Conservation (phyloP, 2,888 invertebrate species). For the Lasius platythorax region DNA sequence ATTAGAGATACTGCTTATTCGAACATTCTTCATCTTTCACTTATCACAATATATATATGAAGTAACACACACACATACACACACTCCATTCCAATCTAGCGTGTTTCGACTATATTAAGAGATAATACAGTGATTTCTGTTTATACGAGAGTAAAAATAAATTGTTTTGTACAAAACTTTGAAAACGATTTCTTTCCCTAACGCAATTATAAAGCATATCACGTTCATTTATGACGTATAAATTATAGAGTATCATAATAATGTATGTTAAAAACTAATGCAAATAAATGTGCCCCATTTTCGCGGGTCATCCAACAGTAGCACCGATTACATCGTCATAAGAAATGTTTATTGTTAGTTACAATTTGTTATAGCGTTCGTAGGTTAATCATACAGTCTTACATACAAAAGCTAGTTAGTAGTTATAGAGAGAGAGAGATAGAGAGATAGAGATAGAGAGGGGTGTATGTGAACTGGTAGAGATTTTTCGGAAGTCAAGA, state of each 20-base stretch:
- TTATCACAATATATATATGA: conserved; percentile 30
- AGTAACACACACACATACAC: conserved; percentile 19
- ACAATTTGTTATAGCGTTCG: conserved; percentile 70
- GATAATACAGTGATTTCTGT: conserved; percentile 58
- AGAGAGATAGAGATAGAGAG: conserved; percentile 2
- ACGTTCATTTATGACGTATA: not conserved
- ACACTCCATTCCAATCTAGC: conserved; percentile 71
- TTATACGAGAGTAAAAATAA: conserved; percentile 67
- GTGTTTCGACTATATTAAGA: conserved; percentile 56
- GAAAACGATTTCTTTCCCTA: not conserved
- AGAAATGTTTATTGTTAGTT: conserved; percentile 73
- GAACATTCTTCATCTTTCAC: not conserved
- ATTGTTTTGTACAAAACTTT: conserved; percentile 71
- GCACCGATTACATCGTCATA: conserved; percentile 55
- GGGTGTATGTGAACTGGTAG: conserved; percentile 28
- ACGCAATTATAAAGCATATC: not conserved
- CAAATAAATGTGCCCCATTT: conserved; percentile 1
- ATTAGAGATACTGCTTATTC: not conserved
- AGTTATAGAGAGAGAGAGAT: conserved; percentile 34
- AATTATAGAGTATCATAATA: not conserved
- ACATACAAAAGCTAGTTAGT: conserved; percentile 66
- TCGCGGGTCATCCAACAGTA: conserved; percentile 34
- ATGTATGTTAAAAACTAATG: not conserved
- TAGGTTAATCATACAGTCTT: conserved; percentile 68
- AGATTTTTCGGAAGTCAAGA: conserved; percentile 33